Evolutionary conservation across 2,113 vertebrate species (phyloP).

Genomic region (Pomatorhinus ruficollis): DNA sequence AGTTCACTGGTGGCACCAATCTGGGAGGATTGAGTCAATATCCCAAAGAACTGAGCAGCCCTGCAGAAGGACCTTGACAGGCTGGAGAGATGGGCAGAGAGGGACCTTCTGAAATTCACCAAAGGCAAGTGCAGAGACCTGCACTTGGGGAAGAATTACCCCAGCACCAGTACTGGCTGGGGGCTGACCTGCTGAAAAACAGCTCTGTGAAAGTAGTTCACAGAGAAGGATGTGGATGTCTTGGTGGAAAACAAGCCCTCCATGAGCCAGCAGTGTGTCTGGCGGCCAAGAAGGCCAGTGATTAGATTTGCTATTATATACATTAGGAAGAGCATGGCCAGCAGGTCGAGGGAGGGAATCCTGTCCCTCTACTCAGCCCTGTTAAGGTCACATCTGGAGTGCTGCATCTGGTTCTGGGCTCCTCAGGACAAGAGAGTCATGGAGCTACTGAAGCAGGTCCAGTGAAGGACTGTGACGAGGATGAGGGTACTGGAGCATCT

Average conservation of each 20-base stretch:
- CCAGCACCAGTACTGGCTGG: rapidly evolving
- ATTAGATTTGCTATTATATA: not conserved
- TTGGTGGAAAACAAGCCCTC: not conserved
- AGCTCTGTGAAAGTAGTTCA: not conserved
- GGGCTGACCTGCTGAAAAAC: not conserved
- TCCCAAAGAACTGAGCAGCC: not conserved
- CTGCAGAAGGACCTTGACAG: rapidly evolving
- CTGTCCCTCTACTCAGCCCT: not conserved
- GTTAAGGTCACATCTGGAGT: not conserved
- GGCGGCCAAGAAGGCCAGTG: not conserved
- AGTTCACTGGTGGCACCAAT: rapidly evolving
- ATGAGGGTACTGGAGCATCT: not conserved
- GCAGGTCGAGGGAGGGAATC: rapidly evolving
- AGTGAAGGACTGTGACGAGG: too few relatives aligned
- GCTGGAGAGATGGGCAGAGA: not conserved
- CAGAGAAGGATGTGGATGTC: not conserved
- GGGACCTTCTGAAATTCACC: rapidly evolving
- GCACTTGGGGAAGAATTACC: not conserved
- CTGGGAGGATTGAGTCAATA: rapidly evolving
- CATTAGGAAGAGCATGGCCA: not conserved
- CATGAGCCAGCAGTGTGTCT: not conserved
- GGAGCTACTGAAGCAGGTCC: not conserved
- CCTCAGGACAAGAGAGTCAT: not conserved
- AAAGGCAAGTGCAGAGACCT: not conserved
- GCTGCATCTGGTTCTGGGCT: not conserved